phyloP scores from a whole-genome alignment of 1,140 invertebrate genomes.

The Caerostris extrusa region DNA sequence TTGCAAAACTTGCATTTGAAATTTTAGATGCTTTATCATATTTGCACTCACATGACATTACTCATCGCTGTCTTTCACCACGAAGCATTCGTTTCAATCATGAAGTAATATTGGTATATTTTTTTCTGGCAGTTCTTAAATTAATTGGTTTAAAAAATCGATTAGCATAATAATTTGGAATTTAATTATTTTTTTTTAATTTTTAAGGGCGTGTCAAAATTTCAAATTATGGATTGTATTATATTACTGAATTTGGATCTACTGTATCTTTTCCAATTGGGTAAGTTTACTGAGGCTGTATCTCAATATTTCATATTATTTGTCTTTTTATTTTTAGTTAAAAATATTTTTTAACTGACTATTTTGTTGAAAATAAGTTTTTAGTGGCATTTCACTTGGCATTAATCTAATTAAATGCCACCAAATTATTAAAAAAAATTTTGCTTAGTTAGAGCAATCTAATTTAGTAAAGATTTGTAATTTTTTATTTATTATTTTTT shows the following conservation, averaged over 20 bases:
- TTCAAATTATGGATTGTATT: slow-evolving; percentile 95
- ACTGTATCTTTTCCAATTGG: slow-evolving; percentile 96
- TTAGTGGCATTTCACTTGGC: neutral
- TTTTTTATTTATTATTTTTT: too few relatives aligned
- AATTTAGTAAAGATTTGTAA: too few relatives aligned
- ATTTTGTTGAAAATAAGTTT: neutral
- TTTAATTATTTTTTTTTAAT: slow-evolving; percentile 69
- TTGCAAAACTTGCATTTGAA: slow-evolving; percentile 86
- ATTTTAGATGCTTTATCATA: slow-evolving; percentile 88
- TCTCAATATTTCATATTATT: neutral
- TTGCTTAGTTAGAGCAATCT: too few relatives aligned
- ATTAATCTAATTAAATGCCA: too few relatives aligned
- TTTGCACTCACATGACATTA: slow-evolving; percentile 88
- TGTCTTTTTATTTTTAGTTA: neutral
- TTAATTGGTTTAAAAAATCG: neutral
- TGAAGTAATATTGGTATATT: slow-evolving; percentile 81
- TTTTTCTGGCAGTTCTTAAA: neutral
- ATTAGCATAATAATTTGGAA: neutral
- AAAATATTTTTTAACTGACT: neutral
- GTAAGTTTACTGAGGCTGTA: slow-evolving; percentile 82
- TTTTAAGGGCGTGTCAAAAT: slow-evolving; percentile 87
- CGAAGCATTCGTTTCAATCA: slow-evolving; percentile 92
- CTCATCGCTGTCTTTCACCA: slow-evolving; percentile 90
- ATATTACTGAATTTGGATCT: slow-evolving; percentile 92
- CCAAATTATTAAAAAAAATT: too few relatives aligned